Percentiles rank a stretch among this genome's conserved stretches.
phyloP scores from a whole-genome alignment of 1,140 invertebrate genomes.

The Zaprionus africanus region DNA sequence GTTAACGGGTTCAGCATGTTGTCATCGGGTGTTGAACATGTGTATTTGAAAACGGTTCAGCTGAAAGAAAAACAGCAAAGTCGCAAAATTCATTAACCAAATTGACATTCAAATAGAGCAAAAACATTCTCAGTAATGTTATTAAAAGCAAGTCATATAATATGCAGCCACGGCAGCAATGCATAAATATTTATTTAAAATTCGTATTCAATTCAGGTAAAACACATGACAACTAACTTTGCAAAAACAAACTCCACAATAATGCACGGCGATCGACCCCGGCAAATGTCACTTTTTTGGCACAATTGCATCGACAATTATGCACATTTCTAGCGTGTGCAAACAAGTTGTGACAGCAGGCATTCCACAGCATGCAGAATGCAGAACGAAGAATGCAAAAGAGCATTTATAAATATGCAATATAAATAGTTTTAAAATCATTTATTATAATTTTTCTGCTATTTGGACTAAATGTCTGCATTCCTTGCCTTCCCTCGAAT shows the following conservation, averaged over 20 bases:
- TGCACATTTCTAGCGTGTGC: constrained; percentile 50
- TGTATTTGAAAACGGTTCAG: constrained; percentile 45
- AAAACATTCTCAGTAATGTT: not conserved
- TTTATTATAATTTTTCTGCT: not conserved
- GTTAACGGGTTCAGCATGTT: constrained; percentile 74
- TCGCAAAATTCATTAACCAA: constrained; percentile 66
- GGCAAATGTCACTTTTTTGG: constrained; percentile 1
- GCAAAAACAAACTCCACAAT: constrained; percentile 8
- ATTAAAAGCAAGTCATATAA: constrained; percentile 26
- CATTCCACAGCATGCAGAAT: not conserved
- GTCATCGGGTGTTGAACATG: constrained; percentile 64
- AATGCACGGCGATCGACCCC: not conserved
- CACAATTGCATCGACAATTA: constrained; percentile 55
- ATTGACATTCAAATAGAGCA: constrained; percentile 36
- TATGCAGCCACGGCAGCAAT: not conserved
- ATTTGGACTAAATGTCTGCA: not conserved
- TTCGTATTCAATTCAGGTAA: not conserved
- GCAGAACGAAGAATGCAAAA: not conserved
- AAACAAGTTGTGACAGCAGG: not conserved
- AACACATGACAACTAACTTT: not conserved
- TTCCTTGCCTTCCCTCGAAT: not conserved
- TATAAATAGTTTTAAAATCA: not conserved
- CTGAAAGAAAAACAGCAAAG: constrained; percentile 48
- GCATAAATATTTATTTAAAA: constrained; percentile 1
- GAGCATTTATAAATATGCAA: not conserved